These are phyloP conservation scores for Chaetodon auriga DNA, from an alignment of 2,113 vertebrate species.

Conservation along the genomic window DNA sequence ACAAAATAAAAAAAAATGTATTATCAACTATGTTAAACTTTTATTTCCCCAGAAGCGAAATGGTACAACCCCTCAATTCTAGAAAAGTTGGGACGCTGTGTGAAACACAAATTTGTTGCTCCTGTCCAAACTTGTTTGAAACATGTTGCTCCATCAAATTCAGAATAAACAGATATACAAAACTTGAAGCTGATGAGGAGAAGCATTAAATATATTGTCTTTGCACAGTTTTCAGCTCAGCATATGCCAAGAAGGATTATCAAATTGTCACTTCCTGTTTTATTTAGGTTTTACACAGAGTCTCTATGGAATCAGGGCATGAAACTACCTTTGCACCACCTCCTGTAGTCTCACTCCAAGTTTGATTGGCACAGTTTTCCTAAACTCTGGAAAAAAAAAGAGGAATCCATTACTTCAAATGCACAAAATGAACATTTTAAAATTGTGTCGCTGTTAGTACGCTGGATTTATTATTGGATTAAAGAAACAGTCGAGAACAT, in stretches of 20 bases:
- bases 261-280: too few species aligned
- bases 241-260: too few species aligned
- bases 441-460: accelerated
- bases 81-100: too few species aligned
- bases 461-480: neutral
- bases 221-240: too few species aligned
- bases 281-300: too few species aligned
- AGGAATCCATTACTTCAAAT: neutral
- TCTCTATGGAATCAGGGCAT: neutral
- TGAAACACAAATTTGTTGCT: too few species aligned
- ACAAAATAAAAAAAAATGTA: conserved; percentile 4
- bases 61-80: too few species aligned
- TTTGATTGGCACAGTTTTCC: conserved; percentile 63
- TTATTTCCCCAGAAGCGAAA: neutral
- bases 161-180: too few species aligned
- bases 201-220: too few species aligned
- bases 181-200: too few species aligned
- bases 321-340: conserved; percentile 69
- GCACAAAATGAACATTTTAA: neutral
- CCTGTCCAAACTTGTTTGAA: too few species aligned
- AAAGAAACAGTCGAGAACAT: neutral
- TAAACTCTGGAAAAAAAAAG: conserved; percentile 69
- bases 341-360: conserved; percentile 82
- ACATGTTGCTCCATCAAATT: too few species aligned
- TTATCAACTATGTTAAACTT: neutral